phyloP scores from a whole-genome alignment of 2,888 invertebrate genomes.

The Lagria hirta region DNA sequence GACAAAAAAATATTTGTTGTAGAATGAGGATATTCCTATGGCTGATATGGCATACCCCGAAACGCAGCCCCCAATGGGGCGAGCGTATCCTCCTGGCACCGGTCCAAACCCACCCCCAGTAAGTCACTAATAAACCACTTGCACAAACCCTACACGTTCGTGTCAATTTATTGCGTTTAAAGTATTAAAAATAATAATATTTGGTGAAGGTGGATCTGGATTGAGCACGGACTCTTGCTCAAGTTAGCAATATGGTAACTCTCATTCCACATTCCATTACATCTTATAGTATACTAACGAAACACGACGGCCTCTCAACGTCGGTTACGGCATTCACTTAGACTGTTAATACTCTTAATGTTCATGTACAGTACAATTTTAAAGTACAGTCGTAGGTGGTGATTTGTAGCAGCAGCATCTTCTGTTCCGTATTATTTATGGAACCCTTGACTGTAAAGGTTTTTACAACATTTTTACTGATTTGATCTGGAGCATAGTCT shows the following conservation, averaged over 20 bases:
- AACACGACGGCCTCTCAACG: conserved; percentile 46
- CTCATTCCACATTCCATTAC: conserved; percentile 35
- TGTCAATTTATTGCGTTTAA: conserved; percentile 49
- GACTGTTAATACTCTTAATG: conserved; percentile 41
- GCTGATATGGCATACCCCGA: conserved; percentile 75
- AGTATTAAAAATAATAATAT: conserved; percentile 16
- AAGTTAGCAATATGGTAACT: conserved; percentile 46
- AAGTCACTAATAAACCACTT: conserved; percentile 54
- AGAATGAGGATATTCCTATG: conserved; percentile 75
- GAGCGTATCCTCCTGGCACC: conserved; percentile 52
- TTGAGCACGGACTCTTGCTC: conserved; percentile 39
- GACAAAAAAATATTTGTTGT: no score
- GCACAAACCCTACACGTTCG: conserved; percentile 49
- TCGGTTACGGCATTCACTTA: conserved; percentile 37
- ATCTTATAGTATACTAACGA: conserved; percentile 39
- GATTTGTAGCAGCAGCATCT: conserved; percentile 25
- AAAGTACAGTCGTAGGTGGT: conserved; percentile 23
- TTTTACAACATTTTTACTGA: conserved; percentile 39
- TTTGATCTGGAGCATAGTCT: conserved; percentile 33
- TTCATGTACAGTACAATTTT: conserved; percentile 41
- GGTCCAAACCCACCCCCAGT: conserved; percentile 55
- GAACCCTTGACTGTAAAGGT: conserved; percentile 29
- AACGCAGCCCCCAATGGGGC: conserved; percentile 52
- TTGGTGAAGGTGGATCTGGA: conserved; percentile 43
- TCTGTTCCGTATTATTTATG: conserved; percentile 26